These are phyloP conservation scores for Fabriciana adippe DNA, from an alignment of 2,888 invertebrate species.

Conservation along the genomic window DNA sequence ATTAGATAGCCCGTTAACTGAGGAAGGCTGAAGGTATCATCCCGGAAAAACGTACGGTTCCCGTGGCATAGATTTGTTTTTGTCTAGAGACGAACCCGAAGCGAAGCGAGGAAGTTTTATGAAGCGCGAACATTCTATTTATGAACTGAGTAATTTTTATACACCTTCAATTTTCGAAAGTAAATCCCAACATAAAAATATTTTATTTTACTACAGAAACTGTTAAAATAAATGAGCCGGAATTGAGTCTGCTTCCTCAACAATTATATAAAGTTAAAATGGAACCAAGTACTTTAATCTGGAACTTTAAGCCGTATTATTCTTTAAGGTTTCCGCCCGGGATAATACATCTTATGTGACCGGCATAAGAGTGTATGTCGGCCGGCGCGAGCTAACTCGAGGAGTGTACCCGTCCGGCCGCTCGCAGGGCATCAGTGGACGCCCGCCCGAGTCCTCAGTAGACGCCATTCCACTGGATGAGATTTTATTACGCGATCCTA, in stretches of 20 bases:
- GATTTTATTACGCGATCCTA: slow-evolving; percentile 41
- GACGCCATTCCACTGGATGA: slow-evolving; percentile 44
- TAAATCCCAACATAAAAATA: slow-evolving; percentile 17
- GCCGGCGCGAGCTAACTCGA: slow-evolving; percentile 41
- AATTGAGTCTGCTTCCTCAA: slow-evolving; percentile 34
- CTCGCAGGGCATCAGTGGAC: slow-evolving; percentile 39
- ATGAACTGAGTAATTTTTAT: not conserved
- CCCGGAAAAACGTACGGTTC: too few relatives aligned
- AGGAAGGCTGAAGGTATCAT: too few relatives aligned
- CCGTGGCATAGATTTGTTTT: too few relatives aligned
- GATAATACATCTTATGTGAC: slow-evolving; percentile 32
- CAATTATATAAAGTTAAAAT: slow-evolving; percentile 54
- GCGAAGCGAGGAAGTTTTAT: too few relatives aligned
- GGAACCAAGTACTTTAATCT: slow-evolving; percentile 56
- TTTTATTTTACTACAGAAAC: slow-evolving; percentile 26
- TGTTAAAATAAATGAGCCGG: slow-evolving; percentile 30
- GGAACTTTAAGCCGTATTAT: slow-evolving; percentile 49
- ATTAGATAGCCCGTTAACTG: too few relatives aligned
- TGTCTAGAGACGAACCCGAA: too few relatives aligned
- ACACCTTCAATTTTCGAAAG: slow-evolving; percentile 8
- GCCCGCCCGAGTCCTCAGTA: slow-evolving; percentile 35
- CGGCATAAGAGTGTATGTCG: slow-evolving; percentile 11
- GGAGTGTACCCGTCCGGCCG: slow-evolving; percentile 51
- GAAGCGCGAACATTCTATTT: not conserved
- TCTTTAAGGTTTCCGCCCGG: slow-evolving; percentile 37